Percentiles rank a stretch among this genome's conserved stretches.
These are phyloP conservation scores for Anniella stebbinsi DNA, from an alignment of 2,797 vertebrate genomes.

Conservation along the genomic window DNA sequence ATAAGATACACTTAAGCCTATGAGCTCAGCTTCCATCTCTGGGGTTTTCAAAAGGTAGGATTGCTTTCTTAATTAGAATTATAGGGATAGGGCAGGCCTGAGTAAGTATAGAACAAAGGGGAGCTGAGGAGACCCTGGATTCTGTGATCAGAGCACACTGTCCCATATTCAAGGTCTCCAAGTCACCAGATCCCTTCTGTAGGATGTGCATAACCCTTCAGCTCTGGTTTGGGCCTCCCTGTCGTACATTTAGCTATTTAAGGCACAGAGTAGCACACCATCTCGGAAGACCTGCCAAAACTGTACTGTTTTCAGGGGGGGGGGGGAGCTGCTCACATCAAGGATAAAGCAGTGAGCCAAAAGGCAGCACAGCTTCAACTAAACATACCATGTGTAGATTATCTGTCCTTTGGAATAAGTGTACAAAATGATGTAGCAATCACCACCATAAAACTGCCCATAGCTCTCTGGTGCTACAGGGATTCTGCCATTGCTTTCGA, in stretches of 20 bases:
- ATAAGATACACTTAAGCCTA: too few species aligned
- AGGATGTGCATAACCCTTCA: background rate
- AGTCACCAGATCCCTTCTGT: background rate
- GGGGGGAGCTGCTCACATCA: background rate
- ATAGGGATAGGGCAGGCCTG: background rate
- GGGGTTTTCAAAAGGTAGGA: too few species aligned
- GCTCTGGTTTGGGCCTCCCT: background rate
- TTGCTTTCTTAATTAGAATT: background rate
- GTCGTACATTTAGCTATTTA: background rate
- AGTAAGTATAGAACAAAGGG: background rate
- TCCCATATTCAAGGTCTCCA: background rate
- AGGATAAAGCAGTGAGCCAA: background rate
- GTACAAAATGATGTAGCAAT: conserved; percentile 94
- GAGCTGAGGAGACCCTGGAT: background rate
- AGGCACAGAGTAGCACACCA: background rate
- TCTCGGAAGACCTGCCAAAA: background rate
- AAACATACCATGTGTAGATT: conserved; percentile 84
- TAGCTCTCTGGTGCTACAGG: conserved; percentile 79
- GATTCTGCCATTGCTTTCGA: conserved; percentile 86
- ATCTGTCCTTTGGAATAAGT: conserved; percentile 84
- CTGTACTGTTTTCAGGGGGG: background rate
- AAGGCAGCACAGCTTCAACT: background rate
- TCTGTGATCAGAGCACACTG: background rate
- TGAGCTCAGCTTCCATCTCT: too few species aligned
- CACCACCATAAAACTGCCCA: conserved; percentile 91